These are phyloP conservation scores for Mycetomoellerius zeteki DNA, from an alignment of 1,140 invertebrate species.

Conservation along the genomic window DNA sequence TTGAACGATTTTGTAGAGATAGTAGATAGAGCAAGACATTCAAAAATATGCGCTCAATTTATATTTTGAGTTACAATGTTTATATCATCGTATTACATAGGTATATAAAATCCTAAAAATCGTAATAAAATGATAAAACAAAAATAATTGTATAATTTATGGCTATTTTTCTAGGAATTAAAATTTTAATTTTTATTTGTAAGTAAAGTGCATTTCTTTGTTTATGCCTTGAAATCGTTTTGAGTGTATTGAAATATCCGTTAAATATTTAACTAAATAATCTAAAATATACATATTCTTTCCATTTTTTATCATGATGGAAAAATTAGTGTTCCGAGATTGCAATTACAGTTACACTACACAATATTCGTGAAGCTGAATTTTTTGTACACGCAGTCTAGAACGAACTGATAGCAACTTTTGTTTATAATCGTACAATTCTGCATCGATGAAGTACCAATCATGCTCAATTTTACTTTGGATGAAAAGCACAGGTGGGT, in stretches of 20 bases:
- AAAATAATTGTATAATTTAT: background rate
- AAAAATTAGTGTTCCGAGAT: background rate
- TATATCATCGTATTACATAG: background rate
- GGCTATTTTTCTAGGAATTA: background rate
- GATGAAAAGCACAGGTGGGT: slow-evolving; percentile 22
- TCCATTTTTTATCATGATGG: background rate
- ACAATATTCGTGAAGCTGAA: background rate
- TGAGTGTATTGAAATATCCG: background rate
- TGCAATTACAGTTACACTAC: background rate
- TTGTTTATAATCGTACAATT: background rate
- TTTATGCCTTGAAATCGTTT: background rate
- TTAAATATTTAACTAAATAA: background rate
- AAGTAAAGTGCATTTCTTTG: background rate
- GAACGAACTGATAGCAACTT: background rate
- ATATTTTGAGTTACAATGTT: background rate
- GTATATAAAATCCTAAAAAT: background rate
- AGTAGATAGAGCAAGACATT: slow-evolving; percentile 23
- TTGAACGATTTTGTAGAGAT: background rate
- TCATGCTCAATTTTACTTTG: background rate
- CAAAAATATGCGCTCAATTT: background rate
- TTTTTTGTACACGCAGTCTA: background rate
- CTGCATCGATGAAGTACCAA: background rate
- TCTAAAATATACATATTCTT: background rate
- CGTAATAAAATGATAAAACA: background rate
- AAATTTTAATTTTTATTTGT: background rate